Percentiles rank a stretch among this genome's conserved stretches.
Evolutionary conservation across 2,797 vertebrate species (phyloP).

Genomic region (Aselliscus stoliczkanus): DNA sequence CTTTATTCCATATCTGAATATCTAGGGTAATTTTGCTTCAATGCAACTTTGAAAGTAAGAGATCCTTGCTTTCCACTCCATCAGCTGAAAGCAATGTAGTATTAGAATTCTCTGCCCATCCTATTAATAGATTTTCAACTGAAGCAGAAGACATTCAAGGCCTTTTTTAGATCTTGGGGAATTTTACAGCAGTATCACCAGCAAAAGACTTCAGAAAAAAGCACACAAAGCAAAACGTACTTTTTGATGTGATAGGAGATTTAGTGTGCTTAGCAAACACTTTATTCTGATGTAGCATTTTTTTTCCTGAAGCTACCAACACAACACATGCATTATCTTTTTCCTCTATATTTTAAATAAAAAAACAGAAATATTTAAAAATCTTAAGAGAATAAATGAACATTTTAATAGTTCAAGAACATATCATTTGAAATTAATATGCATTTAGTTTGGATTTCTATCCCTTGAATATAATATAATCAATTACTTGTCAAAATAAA

Average conservation of each 20-base stretch:
- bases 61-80: constrained; percentile 68
- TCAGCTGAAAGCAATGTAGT: constrained; percentile 77
- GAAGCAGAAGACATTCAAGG: constrained; percentile 77
- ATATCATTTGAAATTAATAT: background rate
- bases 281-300: background rate
- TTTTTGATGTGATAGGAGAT: constrained; percentile 33
- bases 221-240: constrained; percentile 42
- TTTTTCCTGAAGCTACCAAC: background rate
- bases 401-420: background rate
- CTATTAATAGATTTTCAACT: constrained; percentile 77
- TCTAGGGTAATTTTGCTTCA: constrained; percentile 67
- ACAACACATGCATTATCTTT: background rate
- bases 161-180: constrained; percentile 64
- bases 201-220: constrained; percentile 58
- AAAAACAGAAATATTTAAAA: background rate
- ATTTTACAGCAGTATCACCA: constrained; percentile 61
- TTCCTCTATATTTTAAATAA: background rate
- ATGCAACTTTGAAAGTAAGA: constrained; percentile 69
- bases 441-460: background rate
- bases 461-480: background rate
- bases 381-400: background rate
- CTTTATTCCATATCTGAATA: background rate
- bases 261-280: constrained; percentile 20
- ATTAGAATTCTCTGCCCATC: constrained; percentile 66
- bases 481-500: background rate